Evolutionary conservation across 2,888 invertebrate genomes (phyloP), one percentile per base, ranked within the genome.

Genomic region (Lordiphosa fenestrarum): DNA sequence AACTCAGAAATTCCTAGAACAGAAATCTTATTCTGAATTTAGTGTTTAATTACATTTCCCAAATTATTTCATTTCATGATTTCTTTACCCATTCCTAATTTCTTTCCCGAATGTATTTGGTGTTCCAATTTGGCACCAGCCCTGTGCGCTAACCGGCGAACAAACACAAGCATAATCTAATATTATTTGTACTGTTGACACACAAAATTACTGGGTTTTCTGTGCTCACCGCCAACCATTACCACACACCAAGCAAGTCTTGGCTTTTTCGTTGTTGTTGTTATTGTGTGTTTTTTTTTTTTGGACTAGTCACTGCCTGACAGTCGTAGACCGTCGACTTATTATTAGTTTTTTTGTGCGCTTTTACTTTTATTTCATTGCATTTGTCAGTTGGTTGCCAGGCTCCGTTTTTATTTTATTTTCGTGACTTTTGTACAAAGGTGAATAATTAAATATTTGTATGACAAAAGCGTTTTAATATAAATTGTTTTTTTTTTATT

Each of bases 381-480:
- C 54, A 21, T 46, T 36, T 58, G 35, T 13, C 15, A 44, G 13
- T 44, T 30, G 23, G 30, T 44, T 30, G 13, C 12, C 30, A 33
- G 25, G 46, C 35, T 23, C 25, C 10, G 19, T 9, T 44, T 36
- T 10, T 52, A 30, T 53, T 39, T 37, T 19, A 13, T 15, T 37
- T 56, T 49, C 65, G 71, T 73, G 71, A 65, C 71, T 65, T 73
- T 50, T 56, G 25, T 53, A 36, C 41, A 37, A 47, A 54, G 12
- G 15, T 48, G 23, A 46, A 53, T 42, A 57, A 72, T 62, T 50
- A 55, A 57, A 55, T 53, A 64, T 74, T 75, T 73, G 65, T 72
- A 72, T 69, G 73, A 53, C 51, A 52, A 36, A 42, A 52, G 60
- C 55, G 76, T 65, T 54, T 69, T 33, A n/a, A 44, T 54, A 52